These are phyloP conservation scores for Stomorhina lunata DNA, from an alignment of 2,888 invertebrate genomes.

Conservation along the genomic window DNA sequence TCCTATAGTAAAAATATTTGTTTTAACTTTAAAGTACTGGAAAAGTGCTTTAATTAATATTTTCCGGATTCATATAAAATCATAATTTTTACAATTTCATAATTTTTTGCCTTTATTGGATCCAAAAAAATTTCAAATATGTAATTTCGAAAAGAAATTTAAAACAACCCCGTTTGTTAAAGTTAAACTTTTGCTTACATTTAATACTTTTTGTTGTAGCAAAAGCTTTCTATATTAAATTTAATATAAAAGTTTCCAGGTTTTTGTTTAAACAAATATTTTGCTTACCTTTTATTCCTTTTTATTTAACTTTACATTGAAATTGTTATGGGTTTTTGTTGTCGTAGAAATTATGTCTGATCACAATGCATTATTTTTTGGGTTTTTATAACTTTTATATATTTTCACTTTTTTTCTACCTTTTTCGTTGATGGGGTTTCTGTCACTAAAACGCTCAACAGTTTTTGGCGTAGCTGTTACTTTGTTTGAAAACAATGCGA, in stretches of 20 bases:
- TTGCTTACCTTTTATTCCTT: neutral
- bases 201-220: neutral
- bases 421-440: neutral
- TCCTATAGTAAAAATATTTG: neutral
- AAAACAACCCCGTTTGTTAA: neutral
- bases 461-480: slow-evolving; percentile 1
- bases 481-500: neutral
- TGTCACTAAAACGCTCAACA: slow-evolving; percentile 40
- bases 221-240: neutral
- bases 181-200: neutral
- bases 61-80: too few species aligned
- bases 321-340: neutral
- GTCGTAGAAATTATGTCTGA: slow-evolving; percentile 1
- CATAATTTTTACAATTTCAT: too few species aligned
- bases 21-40: too few species aligned
- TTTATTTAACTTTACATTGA: neutral
- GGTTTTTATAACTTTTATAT: slow-evolving; percentile 13
- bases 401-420: neutral
- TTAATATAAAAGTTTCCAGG: too few species aligned
- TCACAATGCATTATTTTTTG: slow-evolving; percentile 8
- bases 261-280: neutral
- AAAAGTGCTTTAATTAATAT: too few species aligned
- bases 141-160: too few species aligned
- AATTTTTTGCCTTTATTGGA: too few species aligned
- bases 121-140: too few species aligned